Percentiles rank a stretch among this genome's conserved stretches.
Conservation (phyloP, 1,140 invertebrate genomes). For the Ectropis grisescens region DNA sequence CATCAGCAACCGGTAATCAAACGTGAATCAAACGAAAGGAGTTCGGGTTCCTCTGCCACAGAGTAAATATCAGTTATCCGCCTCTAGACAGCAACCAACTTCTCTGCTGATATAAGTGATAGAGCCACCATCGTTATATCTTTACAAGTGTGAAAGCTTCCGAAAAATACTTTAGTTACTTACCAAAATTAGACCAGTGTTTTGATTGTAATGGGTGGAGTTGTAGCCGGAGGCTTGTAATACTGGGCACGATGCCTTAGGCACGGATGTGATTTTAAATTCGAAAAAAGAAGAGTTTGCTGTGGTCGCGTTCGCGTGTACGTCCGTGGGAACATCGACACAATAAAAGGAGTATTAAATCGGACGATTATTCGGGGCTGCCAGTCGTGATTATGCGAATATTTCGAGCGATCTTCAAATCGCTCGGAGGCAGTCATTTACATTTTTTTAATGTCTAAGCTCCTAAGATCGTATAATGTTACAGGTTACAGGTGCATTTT, state of each 20-base stretch:
- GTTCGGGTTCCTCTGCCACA: conserved; percentile 34
- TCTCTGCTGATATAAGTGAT: no score
- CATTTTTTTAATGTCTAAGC: no score
- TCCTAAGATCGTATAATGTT: no score
- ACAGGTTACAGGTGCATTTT: not conserved
- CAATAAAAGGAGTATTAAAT: conserved; percentile 31
- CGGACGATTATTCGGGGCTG: conserved; percentile 30
- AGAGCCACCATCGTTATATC: no score
- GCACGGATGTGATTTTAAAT: conserved; percentile 36
- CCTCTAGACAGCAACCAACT: no score
- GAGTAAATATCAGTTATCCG: no score
- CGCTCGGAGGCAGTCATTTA: conserved; percentile 8
- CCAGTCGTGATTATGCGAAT: conserved; percentile 30
- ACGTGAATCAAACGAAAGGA: conserved; percentile 42
- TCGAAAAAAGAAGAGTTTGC: conserved; percentile 23
- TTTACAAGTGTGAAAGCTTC: no score
- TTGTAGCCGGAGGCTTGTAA: no score
- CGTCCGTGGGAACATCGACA: conserved; percentile 48
- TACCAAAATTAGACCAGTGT: no score
- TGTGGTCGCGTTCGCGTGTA: conserved; percentile 29
- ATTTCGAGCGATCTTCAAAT: conserved; percentile 18
- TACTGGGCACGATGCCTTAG: conserved; percentile 35
- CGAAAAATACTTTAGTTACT: no score
- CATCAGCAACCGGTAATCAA: conserved; percentile 35
- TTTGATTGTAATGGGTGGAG: no score